phyloP scores from a whole-genome alignment of 2,888 invertebrate genomes.

The Limnephilus rhombicus region DNA sequence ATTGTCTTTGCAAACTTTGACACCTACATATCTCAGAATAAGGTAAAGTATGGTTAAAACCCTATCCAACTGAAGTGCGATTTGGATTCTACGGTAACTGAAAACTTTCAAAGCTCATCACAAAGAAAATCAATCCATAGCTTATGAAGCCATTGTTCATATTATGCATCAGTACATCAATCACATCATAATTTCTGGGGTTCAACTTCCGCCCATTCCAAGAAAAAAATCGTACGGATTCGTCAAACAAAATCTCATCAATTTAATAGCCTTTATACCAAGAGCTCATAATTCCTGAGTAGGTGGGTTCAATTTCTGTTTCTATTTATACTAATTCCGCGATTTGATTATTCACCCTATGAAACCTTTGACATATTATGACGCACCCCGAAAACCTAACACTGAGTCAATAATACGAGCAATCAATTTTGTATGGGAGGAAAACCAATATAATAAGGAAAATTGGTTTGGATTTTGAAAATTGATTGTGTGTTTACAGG shows the following conservation, averaged over 20 bases:
- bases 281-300: not conserved
- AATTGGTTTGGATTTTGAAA: not conserved
- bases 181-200: not conserved
- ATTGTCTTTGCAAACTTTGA: too few relatives aligned
- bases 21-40: too few relatives aligned
- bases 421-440: not conserved
- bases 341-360: not conserved
- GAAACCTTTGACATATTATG: not conserved
- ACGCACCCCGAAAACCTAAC: not conserved
- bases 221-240: not conserved
- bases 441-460: not conserved
- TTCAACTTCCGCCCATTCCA: not conserved
- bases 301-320: not conserved
- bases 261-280: not conserved
- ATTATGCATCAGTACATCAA: not conserved
- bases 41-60: too few relatives aligned
- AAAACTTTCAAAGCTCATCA: not conserved
- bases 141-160: not conserved
- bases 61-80: too few relatives aligned
- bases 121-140: not conserved
- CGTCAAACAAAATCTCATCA: not conserved
- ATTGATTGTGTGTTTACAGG: not conserved
- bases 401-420: not conserved
- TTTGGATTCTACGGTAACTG: too few relatives aligned
- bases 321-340: not conserved